Evolutionary conservation across 30 jellyfish, hydroid and myxozoan species (phyloP).

Genomic region (Catostylus mosaicus): DNA sequence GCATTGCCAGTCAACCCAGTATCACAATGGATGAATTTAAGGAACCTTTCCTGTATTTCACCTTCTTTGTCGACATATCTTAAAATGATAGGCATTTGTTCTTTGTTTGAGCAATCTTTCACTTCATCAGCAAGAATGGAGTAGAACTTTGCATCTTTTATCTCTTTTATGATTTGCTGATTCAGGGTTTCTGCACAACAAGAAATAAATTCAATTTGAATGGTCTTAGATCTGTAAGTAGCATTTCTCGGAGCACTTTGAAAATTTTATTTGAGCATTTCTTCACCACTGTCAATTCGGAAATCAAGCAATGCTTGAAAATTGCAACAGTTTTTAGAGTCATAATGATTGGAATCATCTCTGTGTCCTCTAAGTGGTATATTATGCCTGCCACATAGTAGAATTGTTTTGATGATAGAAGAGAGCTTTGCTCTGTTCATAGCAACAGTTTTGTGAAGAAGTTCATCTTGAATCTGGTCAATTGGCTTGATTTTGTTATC

Average conservation of each 20-base stretch:
- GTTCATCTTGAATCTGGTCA: slow-evolving; percentile 2
- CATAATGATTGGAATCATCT: slow-evolving; percentile 32
- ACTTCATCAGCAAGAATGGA: slow-evolving; percentile 52
- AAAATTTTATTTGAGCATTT: not conserved
- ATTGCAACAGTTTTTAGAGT: slow-evolving; percentile 22
- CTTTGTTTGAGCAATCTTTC: slow-evolving; percentile 35
- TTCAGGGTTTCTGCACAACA: slow-evolving; percentile 21
- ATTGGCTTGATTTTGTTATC: slow-evolving; percentile 18
- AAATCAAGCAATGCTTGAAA: slow-evolving; percentile 47
- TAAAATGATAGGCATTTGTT: slow-evolving; percentile 38
- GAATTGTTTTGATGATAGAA: slow-evolving; percentile 4
- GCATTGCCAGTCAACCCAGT: slow-evolving; percentile 6
- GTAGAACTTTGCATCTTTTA: not conserved
- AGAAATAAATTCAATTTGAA: slow-evolving; percentile 10
- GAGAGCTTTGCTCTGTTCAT: slow-evolving; percentile 21
- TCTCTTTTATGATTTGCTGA: slow-evolving; percentile 2
- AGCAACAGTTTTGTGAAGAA: no score
- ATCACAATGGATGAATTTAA: slow-evolving; percentile 12
- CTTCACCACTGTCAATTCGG: slow-evolving; percentile 36
- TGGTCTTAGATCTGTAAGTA: slow-evolving; percentile 29
- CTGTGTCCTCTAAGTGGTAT: slow-evolving; percentile 40
- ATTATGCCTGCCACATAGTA: slow-evolving; percentile 23
- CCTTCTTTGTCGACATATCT: slow-evolving; percentile 11
- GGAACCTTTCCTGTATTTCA: slow-evolving; percentile 21
- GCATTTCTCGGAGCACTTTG: slow-evolving; percentile 35